A percentile compares a stretch with the other conserved stretches of the same genome.
These are phyloP conservation scores for Ectemnius lituratus DNA, from an alignment of 2,888 invertebrate species.

Conservation along the genomic window DNA sequence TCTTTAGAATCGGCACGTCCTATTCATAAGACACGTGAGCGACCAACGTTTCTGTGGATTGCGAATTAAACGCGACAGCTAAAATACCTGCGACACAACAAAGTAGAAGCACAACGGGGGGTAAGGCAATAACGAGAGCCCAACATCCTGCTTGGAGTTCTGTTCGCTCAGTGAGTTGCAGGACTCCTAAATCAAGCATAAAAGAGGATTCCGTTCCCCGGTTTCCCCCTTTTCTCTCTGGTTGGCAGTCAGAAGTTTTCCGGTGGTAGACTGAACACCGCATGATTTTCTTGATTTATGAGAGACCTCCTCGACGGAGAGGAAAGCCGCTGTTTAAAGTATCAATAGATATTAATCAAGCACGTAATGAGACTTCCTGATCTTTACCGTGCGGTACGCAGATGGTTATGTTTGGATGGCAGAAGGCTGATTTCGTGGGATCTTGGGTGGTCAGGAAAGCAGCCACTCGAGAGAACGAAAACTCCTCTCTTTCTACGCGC, in stretches of 20 bases:
- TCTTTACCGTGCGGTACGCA: not conserved
- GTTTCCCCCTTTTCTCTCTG: not conserved
- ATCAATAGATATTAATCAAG: constrained; percentile 9
- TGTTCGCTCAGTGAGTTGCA: not conserved
- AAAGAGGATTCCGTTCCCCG: not conserved
- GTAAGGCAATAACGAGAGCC: not conserved
- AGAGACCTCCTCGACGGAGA: not conserved
- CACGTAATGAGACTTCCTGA: constrained; percentile 16
- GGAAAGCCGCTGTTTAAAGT: constrained; percentile 2
- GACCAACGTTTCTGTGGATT: constrained; percentile 25
- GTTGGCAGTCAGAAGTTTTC: not conserved
- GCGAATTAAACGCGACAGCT: constrained; percentile 33
- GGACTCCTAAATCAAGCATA: not conserved
- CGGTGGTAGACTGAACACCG: not conserved
- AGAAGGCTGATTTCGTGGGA: not conserved
- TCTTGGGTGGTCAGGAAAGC: constrained; percentile 44
- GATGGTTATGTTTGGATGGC: constrained; percentile 15
- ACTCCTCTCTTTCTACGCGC: not conserved
- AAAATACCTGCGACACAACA: not conserved
- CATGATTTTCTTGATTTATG: not conserved
- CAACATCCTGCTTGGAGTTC: not conserved
- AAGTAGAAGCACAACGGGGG: not conserved
- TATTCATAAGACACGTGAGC: constrained; percentile 39
- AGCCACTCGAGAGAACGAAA: constrained; percentile 26
- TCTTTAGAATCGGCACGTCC: constrained; percentile 58